Percentiles rank a stretch among this genome's conserved stretches.
phyloP scores from a whole-genome alignment of 1,140 invertebrate species.

The Drosophila rhopaloa region DNA sequence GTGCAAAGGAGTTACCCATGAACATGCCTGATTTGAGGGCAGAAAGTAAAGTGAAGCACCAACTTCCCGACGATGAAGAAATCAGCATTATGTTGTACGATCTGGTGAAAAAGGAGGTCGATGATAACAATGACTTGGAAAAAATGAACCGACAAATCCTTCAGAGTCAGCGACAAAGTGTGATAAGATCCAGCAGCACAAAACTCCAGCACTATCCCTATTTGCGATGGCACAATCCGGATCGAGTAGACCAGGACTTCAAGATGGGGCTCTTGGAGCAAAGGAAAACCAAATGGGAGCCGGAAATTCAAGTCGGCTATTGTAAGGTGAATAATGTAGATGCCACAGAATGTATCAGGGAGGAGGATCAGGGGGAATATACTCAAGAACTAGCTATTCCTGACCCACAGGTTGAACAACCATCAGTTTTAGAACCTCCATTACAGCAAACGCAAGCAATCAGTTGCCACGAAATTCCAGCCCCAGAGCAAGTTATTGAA shows the following conservation, averaged over 20 bases:
- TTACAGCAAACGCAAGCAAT: background rate
- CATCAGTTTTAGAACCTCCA: background rate
- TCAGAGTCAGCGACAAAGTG: conserved; percentile 22
- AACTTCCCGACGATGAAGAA: conserved; percentile 43
- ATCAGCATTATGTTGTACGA: conserved; percentile 29
- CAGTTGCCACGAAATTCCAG: background rate
- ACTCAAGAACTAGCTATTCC: background rate
- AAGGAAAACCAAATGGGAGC: conserved; percentile 6
- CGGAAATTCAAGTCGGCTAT: background rate
- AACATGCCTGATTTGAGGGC: conserved; percentile 33
- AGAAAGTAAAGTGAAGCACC: background rate
- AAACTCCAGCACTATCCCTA: conserved; percentile 16
- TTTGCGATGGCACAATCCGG: conserved; percentile 56
- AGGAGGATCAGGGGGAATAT: background rate
- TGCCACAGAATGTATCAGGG: background rate
- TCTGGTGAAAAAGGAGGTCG: conserved; percentile 29
- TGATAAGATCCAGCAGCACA: conserved; percentile 8
- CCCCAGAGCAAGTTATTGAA: background rate
- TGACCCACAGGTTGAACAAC: background rate
- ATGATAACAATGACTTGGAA: background rate
- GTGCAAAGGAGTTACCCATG: background rate
- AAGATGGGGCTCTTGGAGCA: conserved; percentile 29
- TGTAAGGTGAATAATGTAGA: conserved; percentile 1
- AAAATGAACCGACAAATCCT: conserved; percentile 4
- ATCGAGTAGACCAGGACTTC: background rate